These are phyloP conservation scores for Cuniculus paca DNA, from an alignment of 2,797 vertebrate genomes.

Conservation along the genomic window DNA sequence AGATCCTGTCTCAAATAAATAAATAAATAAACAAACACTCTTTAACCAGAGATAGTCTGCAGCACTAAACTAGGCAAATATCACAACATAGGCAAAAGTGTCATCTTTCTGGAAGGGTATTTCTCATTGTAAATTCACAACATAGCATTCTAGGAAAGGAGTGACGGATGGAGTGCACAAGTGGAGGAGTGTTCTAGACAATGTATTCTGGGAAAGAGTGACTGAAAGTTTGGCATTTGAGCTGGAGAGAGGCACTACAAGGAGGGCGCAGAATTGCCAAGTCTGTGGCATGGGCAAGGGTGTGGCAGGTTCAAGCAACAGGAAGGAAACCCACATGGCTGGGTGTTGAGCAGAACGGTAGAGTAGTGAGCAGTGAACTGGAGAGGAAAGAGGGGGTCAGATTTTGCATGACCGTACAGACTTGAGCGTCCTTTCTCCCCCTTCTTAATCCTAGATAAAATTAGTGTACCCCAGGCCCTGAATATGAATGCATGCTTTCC, in stretches of 20 bases:
- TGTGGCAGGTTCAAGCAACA: background rate
- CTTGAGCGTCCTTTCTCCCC: background rate
- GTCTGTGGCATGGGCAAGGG: background rate
- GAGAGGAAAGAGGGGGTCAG: background rate
- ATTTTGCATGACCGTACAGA: background rate
- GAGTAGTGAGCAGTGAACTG: background rate
- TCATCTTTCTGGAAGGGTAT: background rate
- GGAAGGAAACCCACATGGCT: background rate
- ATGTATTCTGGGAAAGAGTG: background rate
- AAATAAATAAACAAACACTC: background rate
- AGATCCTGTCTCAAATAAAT: background rate
- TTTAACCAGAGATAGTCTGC: background rate
- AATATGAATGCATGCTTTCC: background rate
- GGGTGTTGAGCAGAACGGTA: background rate
- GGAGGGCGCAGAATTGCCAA: background rate
- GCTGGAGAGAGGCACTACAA: background rate
- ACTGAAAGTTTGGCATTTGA: background rate
- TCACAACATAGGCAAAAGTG: background rate
- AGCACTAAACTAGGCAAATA: background rate
- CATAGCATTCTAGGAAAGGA: background rate
- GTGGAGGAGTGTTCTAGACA: background rate
- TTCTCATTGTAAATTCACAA: background rate
- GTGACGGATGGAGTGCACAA: background rate
- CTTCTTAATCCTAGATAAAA: background rate
- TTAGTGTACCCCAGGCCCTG: background rate